Percentiles rank a stretch among this genome's conserved stretches.
These are phyloP conservation scores for Parauchenoglanis ngamensis DNA, from an alignment of 2,797 vertebrate species.

Conservation along the genomic window DNA sequence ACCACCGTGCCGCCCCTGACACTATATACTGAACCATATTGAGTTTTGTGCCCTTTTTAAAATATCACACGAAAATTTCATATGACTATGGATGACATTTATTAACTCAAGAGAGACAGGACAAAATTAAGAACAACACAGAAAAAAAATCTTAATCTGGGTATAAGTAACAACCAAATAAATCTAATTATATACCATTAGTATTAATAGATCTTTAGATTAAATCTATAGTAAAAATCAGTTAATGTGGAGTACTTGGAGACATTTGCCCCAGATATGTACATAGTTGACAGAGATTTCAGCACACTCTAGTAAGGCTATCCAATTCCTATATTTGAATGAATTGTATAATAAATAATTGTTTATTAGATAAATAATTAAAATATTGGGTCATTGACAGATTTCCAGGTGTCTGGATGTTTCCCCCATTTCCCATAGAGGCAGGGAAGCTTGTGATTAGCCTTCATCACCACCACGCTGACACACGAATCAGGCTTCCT, in stretches of 20 bases:
- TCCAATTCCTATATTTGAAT: background rate
- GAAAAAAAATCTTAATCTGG: background rate
- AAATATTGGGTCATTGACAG: conserved; percentile 74
- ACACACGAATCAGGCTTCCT: conserved; percentile 75
- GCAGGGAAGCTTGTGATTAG: conserved; percentile 77
- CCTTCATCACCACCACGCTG: conserved; percentile 76
- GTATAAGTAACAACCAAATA: background rate
- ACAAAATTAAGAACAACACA: background rate
- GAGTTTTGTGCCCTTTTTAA: too few species aligned
- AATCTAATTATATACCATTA: background rate
- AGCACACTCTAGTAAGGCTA: background rate
- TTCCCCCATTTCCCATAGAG: conserved; percentile 70
- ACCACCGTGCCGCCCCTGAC: too few species aligned
- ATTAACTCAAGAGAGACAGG: background rate
- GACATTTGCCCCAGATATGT: background rate
- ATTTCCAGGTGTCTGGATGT: conserved; percentile 67
- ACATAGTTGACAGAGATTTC: background rate
- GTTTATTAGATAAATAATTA: conserved; percentile 39
- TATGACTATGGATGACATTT: conserved; percentile 7
- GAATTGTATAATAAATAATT: background rate
- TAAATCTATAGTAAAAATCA: background rate
- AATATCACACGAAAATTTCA: too few species aligned
- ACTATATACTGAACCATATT: too few species aligned
- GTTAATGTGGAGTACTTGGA: background rate
- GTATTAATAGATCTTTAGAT: background rate